phyloP scores from a whole-genome alignment of 2,888 invertebrate species.

The Chrysolina oricalcia region DNA sequence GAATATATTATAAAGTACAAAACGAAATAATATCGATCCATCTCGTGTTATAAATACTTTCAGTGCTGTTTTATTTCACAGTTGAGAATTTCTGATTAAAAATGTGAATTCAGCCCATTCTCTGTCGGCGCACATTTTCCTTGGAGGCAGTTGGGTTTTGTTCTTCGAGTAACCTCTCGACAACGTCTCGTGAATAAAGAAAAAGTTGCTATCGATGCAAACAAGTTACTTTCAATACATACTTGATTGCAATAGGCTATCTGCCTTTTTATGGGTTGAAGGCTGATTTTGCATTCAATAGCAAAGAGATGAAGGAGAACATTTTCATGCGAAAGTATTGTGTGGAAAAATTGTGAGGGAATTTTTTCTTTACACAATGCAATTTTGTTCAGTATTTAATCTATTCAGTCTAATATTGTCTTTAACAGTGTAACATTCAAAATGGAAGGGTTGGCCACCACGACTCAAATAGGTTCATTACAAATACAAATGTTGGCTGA shows the following conservation, averaged over 20 bases:
- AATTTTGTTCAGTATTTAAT: too few relatives aligned
- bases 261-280: constrained; percentile 37
- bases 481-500: too few relatives aligned
- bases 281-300: constrained; percentile 36
- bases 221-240: constrained; percentile 49
- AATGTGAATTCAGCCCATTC: constrained; percentile 32
- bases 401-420: too few relatives aligned
- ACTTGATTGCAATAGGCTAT: constrained; percentile 48
- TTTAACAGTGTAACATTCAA: too few relatives aligned
- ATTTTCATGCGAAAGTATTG: constrained; percentile 14
- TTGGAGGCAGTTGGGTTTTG: constrained; percentile 33
- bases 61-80: background rate
- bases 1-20: too few relatives aligned
- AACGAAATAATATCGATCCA: background rate
- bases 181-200: constrained; percentile 30
- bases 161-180: constrained; percentile 30
- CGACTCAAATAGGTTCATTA: too few relatives aligned
- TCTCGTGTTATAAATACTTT: background rate
- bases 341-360: background rate
- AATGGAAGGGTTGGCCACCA: too few relatives aligned
- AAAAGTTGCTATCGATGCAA: constrained; percentile 45
- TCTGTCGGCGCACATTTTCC: constrained; percentile 9
- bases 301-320: constrained; percentile 5
- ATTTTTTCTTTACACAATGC: background rate
- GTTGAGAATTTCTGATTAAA: constrained; percentile 32